Evolutionary conservation across 2,797 vertebrate genomes (phyloP), one percentile per base, ranked within the genome.

Genomic region (Sebastiscus albofasciatus): DNA sequence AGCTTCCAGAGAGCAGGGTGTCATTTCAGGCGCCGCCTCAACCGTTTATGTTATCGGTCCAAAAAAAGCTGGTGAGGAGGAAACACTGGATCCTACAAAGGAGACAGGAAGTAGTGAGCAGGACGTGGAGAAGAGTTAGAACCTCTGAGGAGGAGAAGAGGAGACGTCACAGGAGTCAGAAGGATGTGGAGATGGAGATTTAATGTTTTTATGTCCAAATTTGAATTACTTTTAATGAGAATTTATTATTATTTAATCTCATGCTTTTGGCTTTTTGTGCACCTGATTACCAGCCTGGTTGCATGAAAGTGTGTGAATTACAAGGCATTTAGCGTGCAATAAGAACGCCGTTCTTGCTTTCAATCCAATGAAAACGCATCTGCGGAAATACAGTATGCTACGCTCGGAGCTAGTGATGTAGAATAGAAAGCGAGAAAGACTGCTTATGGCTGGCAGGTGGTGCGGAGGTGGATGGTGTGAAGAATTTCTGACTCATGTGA

Each of bases 41-140:
- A 5, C 10, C 2, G 1, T 16, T 71, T 5, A 77, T n/a, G 67
- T 61, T 54, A 64, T 33, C 34, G 10, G 29, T 72, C 79, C 55
- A 52, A 64, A 66, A 42, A 42, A 75, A 79, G 72, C 73, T 72
- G 67, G 24, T 5, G 69, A 85, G 58, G 42, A 79, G 73, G 74
- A 81, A 59, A 52, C 69, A 68, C 85, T 72, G 84, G 86, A 90
- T 64, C 87, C 87, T 91, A 88, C 76, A 20, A 69, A 70, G 81
- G 73, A 85, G 74, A 87, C 69, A 74, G 80, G 83, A 83, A 80
- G 75, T 29, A 14, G 39, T 74, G 71, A 78, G 67, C 26, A 81
- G 61, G 77, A 74, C 0, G 27, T 8, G 59, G 67, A 61, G 84
- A 71, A 58, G 24, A 52, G 67, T 75, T 61, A 70, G 22, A 74